These are phyloP conservation scores for Neolamprologus sp. DNA, from an alignment of 2,113 vertebrate genomes.

Conservation along the genomic window DNA sequence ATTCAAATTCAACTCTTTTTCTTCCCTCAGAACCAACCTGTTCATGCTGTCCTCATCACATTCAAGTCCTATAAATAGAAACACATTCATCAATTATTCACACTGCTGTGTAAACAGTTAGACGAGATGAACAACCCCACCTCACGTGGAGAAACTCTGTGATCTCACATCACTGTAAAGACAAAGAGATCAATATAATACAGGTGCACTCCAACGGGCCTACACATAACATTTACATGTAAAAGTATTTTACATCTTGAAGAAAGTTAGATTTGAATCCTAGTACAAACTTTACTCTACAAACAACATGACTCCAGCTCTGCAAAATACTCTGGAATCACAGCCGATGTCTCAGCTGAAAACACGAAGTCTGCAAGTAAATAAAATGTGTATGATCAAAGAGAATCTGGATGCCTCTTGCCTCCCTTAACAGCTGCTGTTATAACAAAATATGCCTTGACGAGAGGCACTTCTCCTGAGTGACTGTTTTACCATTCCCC, in stretches of 20 bases:
- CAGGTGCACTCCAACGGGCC: neutral
- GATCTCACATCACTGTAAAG: neutral
- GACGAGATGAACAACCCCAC: neutral
- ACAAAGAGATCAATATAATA: neutral
- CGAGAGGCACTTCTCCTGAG: neutral
- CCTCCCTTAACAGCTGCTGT: neutral
- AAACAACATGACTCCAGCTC: neutral
- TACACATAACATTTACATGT: neutral
- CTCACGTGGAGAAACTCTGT: slow-evolving; percentile 8
- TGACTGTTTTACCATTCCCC: neutral
- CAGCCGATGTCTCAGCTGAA: neutral
- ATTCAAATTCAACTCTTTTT: slow-evolving; percentile 17
- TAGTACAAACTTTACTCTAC: neutral
- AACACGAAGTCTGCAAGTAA: neutral
- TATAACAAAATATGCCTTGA: neutral
- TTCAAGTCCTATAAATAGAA: slow-evolving; percentile 38
- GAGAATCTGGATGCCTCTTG: neutral
- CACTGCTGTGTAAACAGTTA: slow-evolving; percentile 38
- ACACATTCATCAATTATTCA: slow-evolving; percentile 50
- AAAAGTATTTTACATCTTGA: neutral
- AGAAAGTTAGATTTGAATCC: neutral
- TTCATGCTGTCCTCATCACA: slow-evolving; percentile 33
- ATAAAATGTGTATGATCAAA: neutral
- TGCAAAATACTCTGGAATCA: neutral
- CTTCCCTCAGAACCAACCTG: slow-evolving; percentile 20